Conservation (phyloP, 2,888 invertebrate genomes). For the Pyrrhia umbra region DNA sequence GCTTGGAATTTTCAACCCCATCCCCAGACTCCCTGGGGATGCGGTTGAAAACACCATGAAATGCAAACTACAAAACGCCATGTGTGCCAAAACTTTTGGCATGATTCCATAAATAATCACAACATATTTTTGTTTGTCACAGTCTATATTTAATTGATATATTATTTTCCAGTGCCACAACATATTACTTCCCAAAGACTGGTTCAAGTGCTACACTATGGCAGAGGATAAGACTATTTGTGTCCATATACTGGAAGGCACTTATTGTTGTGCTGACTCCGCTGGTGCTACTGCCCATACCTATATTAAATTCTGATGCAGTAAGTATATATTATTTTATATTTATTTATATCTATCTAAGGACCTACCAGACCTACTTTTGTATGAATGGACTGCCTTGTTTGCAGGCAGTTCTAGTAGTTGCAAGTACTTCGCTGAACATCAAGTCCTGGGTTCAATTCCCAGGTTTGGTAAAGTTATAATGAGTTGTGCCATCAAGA, state of each 20-base stretch:
- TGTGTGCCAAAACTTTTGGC: not conserved
- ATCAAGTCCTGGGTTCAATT: no score
- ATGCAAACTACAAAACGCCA: not conserved
- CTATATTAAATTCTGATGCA: conserved; percentile 89
- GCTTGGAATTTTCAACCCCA: no score
- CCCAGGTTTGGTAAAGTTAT: no score
- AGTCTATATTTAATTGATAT: conserved; percentile 20
- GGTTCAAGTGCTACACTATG: conserved; percentile 79
- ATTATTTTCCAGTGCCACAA: conserved; percentile 81
- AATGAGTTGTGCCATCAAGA: no score
- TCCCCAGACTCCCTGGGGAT: no score
- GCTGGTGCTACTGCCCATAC: conserved; percentile 92
- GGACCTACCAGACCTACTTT: not conserved
- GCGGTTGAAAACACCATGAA: no score
- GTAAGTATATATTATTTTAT: conserved; percentile 76
- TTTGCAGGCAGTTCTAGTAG: not conserved
- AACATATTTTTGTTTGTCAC: conserved; percentile 17
- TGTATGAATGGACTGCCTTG: not conserved
- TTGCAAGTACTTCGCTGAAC: no score
- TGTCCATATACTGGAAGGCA: conserved; percentile 94
- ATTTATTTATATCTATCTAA: not conserved
- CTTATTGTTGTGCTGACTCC: conserved; percentile 93
- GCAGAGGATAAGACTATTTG: conserved; percentile 85
- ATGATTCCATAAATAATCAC: no score
- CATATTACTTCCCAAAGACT: conserved; percentile 84